phyloP scores from a whole-genome alignment of 2,797 vertebrate genomes.

The Crocidura indochinensis region DNA sequence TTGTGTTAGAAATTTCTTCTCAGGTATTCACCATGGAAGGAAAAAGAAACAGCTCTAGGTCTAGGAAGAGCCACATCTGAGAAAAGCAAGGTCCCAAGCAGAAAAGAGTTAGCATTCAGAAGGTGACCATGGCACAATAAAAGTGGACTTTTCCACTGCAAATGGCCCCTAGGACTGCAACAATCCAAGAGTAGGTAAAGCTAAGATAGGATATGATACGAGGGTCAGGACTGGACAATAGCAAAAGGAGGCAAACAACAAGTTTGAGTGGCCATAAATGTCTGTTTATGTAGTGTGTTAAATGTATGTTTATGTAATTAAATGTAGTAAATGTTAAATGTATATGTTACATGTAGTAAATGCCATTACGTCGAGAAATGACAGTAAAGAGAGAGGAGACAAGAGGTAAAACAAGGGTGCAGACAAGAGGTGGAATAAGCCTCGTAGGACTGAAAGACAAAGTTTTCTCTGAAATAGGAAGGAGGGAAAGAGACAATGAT shows the following conservation, averaged over 20 bases:
- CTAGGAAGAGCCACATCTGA: background rate
- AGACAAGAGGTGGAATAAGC: background rate
- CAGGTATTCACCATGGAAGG: background rate
- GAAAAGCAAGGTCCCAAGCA: background rate
- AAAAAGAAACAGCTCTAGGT: background rate
- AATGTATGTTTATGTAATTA: background rate
- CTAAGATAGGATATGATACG: background rate
- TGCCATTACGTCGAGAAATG: background rate
- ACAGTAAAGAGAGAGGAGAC: background rate
- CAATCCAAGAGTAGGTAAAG: background rate
- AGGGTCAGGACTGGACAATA: background rate
- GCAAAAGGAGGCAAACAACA: background rate
- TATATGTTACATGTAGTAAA: background rate
- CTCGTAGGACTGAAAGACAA: background rate
- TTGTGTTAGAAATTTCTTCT: background rate
- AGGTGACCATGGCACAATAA: background rate
- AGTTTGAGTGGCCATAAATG: background rate
- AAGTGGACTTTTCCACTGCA: background rate
- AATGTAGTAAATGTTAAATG: background rate
- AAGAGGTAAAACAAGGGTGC: background rate
- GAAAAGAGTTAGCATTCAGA: background rate
- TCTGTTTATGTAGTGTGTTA: background rate
- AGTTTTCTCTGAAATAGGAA: conserved; percentile 23
- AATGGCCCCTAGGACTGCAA: background rate
- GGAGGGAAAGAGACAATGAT: background rate